Evolutionary conservation across 2,113 vertebrate species (phyloP), one percentile per base, ranked within the genome.

Genomic region (Alexandromys fortis): DNA sequence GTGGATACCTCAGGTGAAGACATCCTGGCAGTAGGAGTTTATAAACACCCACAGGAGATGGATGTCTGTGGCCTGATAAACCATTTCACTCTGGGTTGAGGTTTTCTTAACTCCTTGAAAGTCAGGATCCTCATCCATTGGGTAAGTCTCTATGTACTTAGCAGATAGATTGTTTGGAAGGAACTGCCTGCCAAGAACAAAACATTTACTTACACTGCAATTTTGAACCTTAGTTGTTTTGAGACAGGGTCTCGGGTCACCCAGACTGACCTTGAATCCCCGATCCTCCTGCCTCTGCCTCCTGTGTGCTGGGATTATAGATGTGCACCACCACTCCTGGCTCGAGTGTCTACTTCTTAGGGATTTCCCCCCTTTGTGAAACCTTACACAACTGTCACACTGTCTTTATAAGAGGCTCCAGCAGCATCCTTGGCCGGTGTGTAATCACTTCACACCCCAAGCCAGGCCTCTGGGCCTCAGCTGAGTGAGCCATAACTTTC

Each of bases 51-150:
- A 76, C 14, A 30, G n/a, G 67, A 49, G 22, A 21, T 72, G 35
- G 70, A 38, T 75, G 42, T 68, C n/a, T 72, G 38, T 81, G 70
- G 38, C 42, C 79, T 76, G 85, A 87, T 28, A 86, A 92, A 83
- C n/a, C 11, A 12, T 55, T 88, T 65, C 70, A 70, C 45, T 90
- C 38, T 63, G 45, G 13, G 70, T 38, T 52, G 61, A 78, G 61
- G 58, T 55, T 86, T 76, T 58, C 55, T 75, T 93, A 75, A 88
- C 42, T 61, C 35, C 38, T 89, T 95, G 93, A 83, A 95, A 96
- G 81, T 91, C 87, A 92, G 78, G 7, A 78, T 89, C 89, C 55
- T 0, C 67, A 52, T 86, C 13, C 6, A 6, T 94, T 72, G 63
- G n/a, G 17, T 90, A 82, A 92, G 19, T 89, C 30, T 67, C 0